Evolutionary conservation across 2,797 vertebrate genomes (phyloP).

Genomic region (Coendou prehensilis): DNA sequence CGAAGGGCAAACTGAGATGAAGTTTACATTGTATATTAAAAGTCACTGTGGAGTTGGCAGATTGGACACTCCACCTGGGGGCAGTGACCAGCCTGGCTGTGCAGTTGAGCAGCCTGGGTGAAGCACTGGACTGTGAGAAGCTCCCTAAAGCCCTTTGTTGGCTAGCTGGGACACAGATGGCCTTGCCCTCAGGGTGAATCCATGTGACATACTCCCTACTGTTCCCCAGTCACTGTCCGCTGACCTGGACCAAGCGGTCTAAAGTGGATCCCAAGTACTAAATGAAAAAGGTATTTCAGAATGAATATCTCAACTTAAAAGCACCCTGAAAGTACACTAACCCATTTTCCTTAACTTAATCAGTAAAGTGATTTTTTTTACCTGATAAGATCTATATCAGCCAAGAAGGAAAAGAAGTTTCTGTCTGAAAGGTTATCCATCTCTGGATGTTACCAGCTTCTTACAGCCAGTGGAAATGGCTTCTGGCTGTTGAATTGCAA

Average conservation of each 20-base stretch:
- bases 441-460: conserved; percentile 31
- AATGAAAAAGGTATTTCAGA: conserved; percentile 41
- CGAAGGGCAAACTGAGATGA: background rate
- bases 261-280: background rate
- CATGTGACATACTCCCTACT: background rate
- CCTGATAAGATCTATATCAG: background rate
- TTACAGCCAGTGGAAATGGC: conserved; percentile 58
- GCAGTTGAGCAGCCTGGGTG: background rate
- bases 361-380: conserved; percentile 35
- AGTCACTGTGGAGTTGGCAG: background rate
- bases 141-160: background rate
- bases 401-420: conserved; percentile 50
- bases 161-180: conserved; percentile 1
- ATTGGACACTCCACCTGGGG: background rate
- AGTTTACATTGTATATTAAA: background rate
- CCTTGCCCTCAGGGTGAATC: background rate
- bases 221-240: conserved; percentile 10
- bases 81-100: background rate
- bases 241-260: background rate
- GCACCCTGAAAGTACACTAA: conserved; percentile 17
- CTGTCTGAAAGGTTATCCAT: conserved; percentile 64
- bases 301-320: conserved; percentile 50
- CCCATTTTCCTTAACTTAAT: conserved; percentile 51
- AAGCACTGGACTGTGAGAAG: background rate
- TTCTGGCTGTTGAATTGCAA: conserved; percentile 64